Base-by-base conservation (phyloP, 2,888 invertebrate species). In the Drosophila infuscata region DNA sequence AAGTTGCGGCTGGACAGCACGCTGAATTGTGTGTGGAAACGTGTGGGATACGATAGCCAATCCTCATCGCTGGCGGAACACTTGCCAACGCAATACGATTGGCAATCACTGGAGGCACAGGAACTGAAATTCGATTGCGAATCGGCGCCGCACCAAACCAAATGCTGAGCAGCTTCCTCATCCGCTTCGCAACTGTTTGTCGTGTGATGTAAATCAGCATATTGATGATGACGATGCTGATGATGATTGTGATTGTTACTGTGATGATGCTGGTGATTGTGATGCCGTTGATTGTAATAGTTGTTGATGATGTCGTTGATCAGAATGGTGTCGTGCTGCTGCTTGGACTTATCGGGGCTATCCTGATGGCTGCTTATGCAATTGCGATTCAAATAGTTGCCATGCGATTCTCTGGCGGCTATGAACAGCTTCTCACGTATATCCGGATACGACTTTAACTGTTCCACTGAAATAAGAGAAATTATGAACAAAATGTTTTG, bases 11-110 rank as follows among this genome's bases (percentile, higher is more conserved):
- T 95, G 48, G 96, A 96, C 79, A 97, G 94, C 73, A 97, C 95
- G 92, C 95, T 95, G 91, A 96, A 96, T 92, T 97, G 97, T 17
- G 96, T 96, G 94, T 95, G 95, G 92, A 97, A 96, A 71, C 95
- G 95, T n/a, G 96, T 96, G 56, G 96, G 96, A 95, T 96, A 96
- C 70, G 95, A 94, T 94, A 96, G 94, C 89, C 95, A 95, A 83
- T 96, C 95, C 0, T 86, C 79, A 3, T 76, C 81, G 35, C 30
- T 70, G 15, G 63, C 43, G 25, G 54, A 68, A 30, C 51, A 49
- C 8, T 82, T 82, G 67, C 73, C 75, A 1, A 65, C 82, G 9
- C 82, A 80, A 29, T 85, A 88, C 3, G 89, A 88, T 15, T 94
- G 92, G 66, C 90, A 92, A 56, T 94, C 94, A 77, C 93, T 94